These are phyloP conservation scores for Pediacus dermestoides DNA, from an alignment of 2,888 invertebrate species.

Conservation along the genomic window DNA sequence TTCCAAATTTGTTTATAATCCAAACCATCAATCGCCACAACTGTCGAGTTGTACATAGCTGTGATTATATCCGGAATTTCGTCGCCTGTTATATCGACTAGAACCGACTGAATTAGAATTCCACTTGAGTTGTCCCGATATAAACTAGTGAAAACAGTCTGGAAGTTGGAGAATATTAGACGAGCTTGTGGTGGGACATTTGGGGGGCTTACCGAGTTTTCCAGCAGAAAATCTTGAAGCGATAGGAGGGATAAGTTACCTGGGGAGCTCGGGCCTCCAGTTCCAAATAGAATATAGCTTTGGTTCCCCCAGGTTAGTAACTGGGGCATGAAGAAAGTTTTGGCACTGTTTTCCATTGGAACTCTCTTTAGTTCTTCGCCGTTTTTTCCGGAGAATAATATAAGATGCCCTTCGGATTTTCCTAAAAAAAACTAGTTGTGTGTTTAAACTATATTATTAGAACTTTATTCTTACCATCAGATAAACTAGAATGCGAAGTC, in stretches of 20 bases:
- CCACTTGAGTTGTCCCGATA: constrained; percentile 62
- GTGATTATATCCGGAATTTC: constrained; percentile 68
- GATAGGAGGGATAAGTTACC: constrained; percentile 68
- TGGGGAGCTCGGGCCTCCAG: constrained; percentile 68
- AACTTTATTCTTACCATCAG: constrained; percentile 23
- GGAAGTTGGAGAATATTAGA: constrained; percentile 5
- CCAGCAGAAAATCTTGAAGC: constrained; percentile 54
- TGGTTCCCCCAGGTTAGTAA: constrained; percentile 57
- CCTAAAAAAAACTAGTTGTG: constrained; percentile 10
- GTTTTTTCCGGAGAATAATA: constrained; percentile 67
- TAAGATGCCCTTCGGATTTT: constrained; percentile 63
- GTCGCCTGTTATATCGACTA: constrained; percentile 71
- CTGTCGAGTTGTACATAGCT: constrained; percentile 67
- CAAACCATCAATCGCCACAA: constrained; percentile 69
- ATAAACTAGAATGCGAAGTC: constrained; percentile 59
- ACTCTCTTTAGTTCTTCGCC: constrained; percentile 62
- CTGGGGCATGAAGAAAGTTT: constrained; percentile 73
- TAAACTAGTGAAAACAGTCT: constrained; percentile 35
- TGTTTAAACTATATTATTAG: background rate
- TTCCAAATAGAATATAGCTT: constrained; percentile 63
- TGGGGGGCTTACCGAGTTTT: constrained; percentile 50
- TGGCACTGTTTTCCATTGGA: constrained; percentile 61
- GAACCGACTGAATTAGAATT: constrained; percentile 62
- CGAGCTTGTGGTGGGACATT: background rate
- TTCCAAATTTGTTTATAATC: constrained; percentile 71